Evolutionary conservation across 2,113 vertebrate species (phyloP).

Genomic region (Cyphomyrus discorhynchus): DNA sequence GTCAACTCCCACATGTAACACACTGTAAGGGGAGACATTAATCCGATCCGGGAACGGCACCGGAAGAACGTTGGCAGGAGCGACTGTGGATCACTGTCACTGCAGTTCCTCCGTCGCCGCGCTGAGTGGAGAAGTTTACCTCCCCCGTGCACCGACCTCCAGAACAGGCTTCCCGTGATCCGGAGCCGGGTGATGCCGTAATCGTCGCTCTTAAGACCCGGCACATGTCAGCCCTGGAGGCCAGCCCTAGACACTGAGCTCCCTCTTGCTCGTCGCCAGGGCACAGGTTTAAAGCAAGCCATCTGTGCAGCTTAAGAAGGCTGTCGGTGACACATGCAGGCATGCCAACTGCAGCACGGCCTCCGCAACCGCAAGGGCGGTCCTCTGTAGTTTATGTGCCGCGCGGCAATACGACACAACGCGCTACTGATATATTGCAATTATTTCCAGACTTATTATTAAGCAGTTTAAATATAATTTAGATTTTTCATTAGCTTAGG

Average conservation of each 20-base stretch:
- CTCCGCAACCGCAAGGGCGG: background rate
- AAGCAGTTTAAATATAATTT: background rate
- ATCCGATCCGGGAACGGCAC: background rate
- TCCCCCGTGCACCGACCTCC: background rate
- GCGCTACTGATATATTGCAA: background rate
- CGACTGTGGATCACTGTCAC: background rate
- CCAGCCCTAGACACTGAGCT: background rate
- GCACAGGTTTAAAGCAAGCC: conserved; percentile 3
- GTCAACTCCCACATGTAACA: background rate
- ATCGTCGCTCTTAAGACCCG: conserved; percentile 15
- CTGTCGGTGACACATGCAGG: background rate
- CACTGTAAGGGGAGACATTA: background rate
- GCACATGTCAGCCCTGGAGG: conserved; percentile 7
- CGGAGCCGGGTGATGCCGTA: background rate
- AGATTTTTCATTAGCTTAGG: background rate
- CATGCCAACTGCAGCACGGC: background rate
- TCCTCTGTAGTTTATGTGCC: background rate
- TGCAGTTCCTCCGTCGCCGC: background rate
- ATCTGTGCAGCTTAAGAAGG: background rate
- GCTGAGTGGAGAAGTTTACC: background rate
- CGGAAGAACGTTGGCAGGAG: background rate
- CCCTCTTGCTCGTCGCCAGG: background rate
- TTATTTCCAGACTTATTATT: background rate
- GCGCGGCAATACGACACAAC: too few relatives aligned
- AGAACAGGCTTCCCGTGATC: conserved; percentile 4